Conservation (phyloP, 2,888 invertebrate genomes). For the Vandiemenella viatica region DNA sequence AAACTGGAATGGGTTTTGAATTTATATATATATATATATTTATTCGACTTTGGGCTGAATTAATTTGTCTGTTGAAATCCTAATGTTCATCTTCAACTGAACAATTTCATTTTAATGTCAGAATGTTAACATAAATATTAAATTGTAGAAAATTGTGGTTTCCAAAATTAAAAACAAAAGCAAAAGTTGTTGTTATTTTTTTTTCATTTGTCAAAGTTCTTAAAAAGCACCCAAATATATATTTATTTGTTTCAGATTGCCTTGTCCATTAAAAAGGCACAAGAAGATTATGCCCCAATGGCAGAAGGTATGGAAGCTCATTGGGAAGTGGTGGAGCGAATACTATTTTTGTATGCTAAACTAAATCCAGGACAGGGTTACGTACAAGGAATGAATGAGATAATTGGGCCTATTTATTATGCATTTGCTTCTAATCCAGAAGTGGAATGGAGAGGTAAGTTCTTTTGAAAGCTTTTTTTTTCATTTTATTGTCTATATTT, state of each 20-base stretch:
- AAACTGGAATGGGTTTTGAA: too few species aligned
- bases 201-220: too few species aligned
- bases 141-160: too few species aligned
- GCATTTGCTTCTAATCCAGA: conserved; percentile 86
- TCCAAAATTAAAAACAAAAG: too few species aligned
- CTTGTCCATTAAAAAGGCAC: conserved; percentile 58
- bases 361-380: conserved; percentile 94
- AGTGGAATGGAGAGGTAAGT: conserved; percentile 55
- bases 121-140: too few species aligned
- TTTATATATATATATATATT: too few species aligned
- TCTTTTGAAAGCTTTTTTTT: not conserved
- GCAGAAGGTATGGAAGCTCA: conserved; percentile 88
- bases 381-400: conserved; percentile 99
- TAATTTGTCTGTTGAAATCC: too few species aligned
- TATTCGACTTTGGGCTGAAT: too few species aligned
- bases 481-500: not conserved
- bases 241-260: conserved; percentile 47
- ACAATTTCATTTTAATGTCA: too few species aligned
- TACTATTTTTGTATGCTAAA: conserved; percentile 94
- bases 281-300: conserved; percentile 68
- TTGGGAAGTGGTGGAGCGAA: conserved; percentile 96
- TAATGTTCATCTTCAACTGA: too few species aligned
- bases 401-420: conserved; percentile 95
- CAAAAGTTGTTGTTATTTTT: too few species aligned
- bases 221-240: too few species aligned